phyloP scores from a whole-genome alignment of 2,888 invertebrate species.

The Lasioglossum malachurum region DNA sequence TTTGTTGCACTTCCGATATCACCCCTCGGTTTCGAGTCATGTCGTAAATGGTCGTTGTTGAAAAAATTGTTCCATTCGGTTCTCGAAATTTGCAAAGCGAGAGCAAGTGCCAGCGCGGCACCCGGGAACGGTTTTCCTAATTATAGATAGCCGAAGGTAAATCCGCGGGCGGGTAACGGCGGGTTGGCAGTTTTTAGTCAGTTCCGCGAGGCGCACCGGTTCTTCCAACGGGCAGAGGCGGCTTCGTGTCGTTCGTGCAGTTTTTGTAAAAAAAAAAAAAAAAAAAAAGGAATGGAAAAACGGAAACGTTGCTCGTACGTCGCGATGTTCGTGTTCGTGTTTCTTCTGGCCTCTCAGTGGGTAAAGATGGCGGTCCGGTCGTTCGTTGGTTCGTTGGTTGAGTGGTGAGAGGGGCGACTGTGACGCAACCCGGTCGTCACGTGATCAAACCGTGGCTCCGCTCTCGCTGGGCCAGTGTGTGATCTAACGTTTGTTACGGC shows the following conservation, averaged over 20 bases:
- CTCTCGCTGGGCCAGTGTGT: conserved; percentile 81
- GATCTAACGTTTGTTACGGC: conserved; percentile 83
- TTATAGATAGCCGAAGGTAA: conserved; percentile 1
- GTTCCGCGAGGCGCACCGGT: not conserved
- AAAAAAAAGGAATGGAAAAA: conserved; percentile 15
- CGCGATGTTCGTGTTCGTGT: conserved; percentile 59
- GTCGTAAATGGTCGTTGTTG: not conserved
- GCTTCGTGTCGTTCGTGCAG: conserved; percentile 30
- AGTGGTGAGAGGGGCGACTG: conserved; percentile 76
- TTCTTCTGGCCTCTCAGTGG: conserved; percentile 68
- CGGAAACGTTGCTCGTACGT: conserved; percentile 51
- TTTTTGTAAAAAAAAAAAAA: not conserved
- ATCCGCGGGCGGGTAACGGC: not conserved
- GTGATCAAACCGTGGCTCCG: conserved; percentile 83
- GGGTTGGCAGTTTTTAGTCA: conserved; percentile 3
- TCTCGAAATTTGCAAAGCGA: conserved; percentile 11
- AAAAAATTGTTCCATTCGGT: not conserved
- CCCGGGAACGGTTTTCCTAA: not conserved
- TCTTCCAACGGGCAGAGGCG: not conserved
- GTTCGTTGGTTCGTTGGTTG: conserved; percentile 66
- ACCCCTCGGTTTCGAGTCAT: not conserved
- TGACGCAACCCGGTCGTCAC: conserved; percentile 83
- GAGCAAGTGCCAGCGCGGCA: conserved; percentile 49
- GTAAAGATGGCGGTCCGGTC: conserved; percentile 80
- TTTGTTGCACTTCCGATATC: not conserved